Evolutionary conservation across 2,888 invertebrate species (phyloP).

Genomic region (Allygus modestus): DNA sequence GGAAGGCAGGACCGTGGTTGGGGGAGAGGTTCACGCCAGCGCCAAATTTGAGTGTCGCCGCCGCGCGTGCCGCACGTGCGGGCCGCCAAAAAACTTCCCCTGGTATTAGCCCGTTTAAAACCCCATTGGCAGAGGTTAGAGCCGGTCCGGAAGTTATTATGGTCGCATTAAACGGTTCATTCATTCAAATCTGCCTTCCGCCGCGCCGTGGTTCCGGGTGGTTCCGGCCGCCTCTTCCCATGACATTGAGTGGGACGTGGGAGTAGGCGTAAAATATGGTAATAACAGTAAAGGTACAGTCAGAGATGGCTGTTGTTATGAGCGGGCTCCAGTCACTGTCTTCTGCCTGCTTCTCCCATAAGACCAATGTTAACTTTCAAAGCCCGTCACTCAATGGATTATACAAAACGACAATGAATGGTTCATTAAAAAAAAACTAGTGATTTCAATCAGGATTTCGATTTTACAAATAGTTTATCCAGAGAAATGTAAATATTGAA

Average conservation of each 20-base stretch:
- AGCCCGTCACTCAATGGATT: no score
- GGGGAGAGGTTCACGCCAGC: background rate
- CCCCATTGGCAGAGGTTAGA: constrained; percentile 31
- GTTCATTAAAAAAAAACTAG: no score
- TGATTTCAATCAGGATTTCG: no score
- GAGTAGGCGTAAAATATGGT: no score
- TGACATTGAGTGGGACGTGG: background rate
- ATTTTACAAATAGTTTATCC: no score
- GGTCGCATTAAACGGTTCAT: constrained; percentile 49
- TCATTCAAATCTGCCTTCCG: background rate
- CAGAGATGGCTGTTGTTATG: no score
- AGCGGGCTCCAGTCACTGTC: no score
- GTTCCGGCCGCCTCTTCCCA: constrained; percentile 18
- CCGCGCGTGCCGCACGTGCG: constrained; percentile 45
- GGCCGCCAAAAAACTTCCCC: constrained; percentile 11
- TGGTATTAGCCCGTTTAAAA: constrained; percentile 10
- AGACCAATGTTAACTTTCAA: no score
- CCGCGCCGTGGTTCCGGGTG: constrained; percentile 30
- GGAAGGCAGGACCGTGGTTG: background rate
- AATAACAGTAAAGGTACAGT: no score
- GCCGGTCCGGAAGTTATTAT: constrained; percentile 40
- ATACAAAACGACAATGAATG: no score
- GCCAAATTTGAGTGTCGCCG: background rate
- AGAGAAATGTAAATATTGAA: no score
- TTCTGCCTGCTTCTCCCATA: no score